phyloP scores from a whole-genome alignment of 2,797 vertebrate species.

The Melanogrammus aeglefinus region DNA sequence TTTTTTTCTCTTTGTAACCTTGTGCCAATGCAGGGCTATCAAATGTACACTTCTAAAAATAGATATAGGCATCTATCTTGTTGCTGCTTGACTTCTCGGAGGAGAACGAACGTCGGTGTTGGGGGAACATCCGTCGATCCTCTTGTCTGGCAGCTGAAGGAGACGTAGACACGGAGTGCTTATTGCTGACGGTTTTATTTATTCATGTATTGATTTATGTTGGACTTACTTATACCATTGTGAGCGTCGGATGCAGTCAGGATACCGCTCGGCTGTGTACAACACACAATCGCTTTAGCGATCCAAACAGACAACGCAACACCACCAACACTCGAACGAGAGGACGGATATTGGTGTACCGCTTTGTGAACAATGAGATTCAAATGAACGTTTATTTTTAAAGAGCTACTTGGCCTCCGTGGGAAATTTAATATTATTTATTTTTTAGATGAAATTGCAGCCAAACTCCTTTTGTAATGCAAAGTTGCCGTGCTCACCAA shows the following conservation, averaged over 20 bases:
- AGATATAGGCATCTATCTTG: background rate
- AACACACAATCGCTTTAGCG: too few species aligned
- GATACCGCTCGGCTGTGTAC: background rate
- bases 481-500: too few species aligned
- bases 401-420: too few species aligned
- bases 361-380: too few species aligned
- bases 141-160: too few species aligned
- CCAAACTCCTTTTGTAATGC: too few species aligned
- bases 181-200: background rate
- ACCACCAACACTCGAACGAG: too few species aligned
- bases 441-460: too few species aligned
- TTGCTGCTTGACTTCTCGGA: background rate
- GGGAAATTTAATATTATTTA: too few species aligned
- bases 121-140: background rate
- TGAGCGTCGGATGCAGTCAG: background rate
- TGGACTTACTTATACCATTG: background rate
- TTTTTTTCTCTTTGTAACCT: background rate
- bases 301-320: too few species aligned
- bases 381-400: too few species aligned
- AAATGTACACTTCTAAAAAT: background rate
- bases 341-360: too few species aligned
- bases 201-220: background rate
- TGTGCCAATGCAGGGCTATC: background rate
- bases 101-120: background rate
- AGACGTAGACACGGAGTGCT: background rate